phyloP scores from a whole-genome alignment of 2,797 vertebrate genomes.

The Diplodus puntazzo region DNA sequence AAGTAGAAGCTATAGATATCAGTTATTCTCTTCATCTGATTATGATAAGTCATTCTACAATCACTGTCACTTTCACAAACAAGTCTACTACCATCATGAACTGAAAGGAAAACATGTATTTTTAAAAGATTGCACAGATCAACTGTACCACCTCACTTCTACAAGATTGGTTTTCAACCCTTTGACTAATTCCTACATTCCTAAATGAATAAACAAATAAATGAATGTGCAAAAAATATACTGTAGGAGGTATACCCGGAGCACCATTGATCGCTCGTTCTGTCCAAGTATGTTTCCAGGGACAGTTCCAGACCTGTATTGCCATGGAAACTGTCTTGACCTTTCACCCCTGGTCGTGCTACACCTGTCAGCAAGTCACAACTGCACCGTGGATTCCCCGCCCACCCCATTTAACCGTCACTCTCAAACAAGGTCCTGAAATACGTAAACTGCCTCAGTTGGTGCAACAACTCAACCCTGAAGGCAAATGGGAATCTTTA shows the following conservation, averaged over 20 bases:
- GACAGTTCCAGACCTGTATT: conserved; percentile 50
- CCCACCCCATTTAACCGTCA: conserved; percentile 22
- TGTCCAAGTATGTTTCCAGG: conserved; percentile 25
- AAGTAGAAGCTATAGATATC: neutral
- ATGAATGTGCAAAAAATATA: neutral
- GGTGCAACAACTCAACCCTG: neutral
- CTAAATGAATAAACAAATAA: neutral
- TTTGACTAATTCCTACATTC: neutral
- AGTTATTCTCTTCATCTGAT: neutral
- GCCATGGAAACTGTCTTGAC: conserved; percentile 58
- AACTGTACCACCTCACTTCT: neutral
- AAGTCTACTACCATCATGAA: neutral
- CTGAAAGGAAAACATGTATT: neutral
- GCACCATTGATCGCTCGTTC: neutral
- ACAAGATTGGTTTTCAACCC: neutral
- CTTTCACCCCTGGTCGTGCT: conserved; percentile 56
- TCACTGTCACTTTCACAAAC: neutral
- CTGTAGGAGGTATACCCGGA: neutral
- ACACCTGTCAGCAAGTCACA: conserved; percentile 80
- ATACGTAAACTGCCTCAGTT: conserved; percentile 16
- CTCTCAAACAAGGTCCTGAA: conserved; percentile 24
- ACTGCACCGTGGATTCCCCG: conserved; percentile 54
- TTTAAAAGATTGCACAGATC: neutral
- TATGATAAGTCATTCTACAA: neutral
- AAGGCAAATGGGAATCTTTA: neutral